These are phyloP conservation scores for Corythornis vintsioides DNA, from an alignment of 2,113 vertebrate species.

Conservation along the genomic window DNA sequence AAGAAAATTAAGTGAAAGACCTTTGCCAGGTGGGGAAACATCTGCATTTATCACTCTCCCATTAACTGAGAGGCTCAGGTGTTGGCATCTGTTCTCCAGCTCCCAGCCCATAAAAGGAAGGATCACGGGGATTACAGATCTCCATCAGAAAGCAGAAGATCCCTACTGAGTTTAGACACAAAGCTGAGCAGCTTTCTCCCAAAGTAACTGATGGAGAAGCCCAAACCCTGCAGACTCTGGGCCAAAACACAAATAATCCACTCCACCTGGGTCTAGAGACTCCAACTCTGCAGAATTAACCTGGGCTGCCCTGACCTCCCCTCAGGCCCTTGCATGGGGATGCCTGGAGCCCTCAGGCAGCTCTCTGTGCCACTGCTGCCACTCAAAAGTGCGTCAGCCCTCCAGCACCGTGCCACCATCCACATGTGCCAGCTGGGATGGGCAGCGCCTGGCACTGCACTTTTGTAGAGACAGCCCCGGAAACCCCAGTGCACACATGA, in stretches of 20 bases:
- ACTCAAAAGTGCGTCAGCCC: neutral
- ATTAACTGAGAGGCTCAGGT: neutral
- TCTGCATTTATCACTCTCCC: neutral
- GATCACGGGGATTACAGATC: neutral
- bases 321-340: neutral
- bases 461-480: neutral
- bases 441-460: rapidly evolving
- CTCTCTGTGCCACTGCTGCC: rapidly evolving
- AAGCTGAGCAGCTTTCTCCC: constrained; percentile 14
- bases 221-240: neutral
- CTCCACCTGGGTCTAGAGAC: rapidly evolving
- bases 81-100: neutral
- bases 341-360: neutral
- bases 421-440: neutral
- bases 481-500: rapidly evolving
- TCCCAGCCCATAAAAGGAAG: neutral
- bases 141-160: neutral
- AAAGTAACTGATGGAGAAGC: neutral
- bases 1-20: neutral
- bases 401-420: neutral
- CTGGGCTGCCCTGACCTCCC: neutral
- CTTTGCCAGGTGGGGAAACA: neutral
- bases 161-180: neutral
- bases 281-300: neutral
- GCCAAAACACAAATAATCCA: neutral